phyloP scores from a whole-genome alignment of 2,113 vertebrate genomes.

The Caretta caretta region DNA sequence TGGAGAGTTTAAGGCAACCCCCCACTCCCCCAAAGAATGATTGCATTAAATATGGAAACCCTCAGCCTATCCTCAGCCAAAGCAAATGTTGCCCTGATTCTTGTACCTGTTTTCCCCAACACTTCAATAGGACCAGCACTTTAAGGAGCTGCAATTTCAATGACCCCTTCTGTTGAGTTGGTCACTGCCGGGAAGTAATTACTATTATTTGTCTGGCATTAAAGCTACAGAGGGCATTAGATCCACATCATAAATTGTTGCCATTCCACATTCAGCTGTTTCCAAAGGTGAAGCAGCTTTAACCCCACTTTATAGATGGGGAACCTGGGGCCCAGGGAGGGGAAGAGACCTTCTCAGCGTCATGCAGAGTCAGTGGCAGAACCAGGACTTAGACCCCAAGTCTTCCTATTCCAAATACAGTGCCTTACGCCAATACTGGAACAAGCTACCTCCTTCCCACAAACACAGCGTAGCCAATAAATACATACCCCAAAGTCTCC shows the following conservation, averaged over 20 bases:
- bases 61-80: neutral
- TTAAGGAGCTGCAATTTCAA: neutral
- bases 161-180: neutral
- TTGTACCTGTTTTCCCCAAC: neutral
- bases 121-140: neutral
- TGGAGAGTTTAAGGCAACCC: neutral
- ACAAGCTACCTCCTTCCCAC: neutral
- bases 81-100: neutral
- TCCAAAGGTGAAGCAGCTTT: neutral
- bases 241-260: neutral
- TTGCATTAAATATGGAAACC: neutral
- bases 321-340: neutral
- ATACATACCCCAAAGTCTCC: accelerated
- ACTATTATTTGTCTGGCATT: neutral
- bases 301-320: neutral
- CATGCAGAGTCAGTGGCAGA: neutral
- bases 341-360: neutral
- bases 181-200: neutral
- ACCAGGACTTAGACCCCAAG: neutral
- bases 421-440: neutral
- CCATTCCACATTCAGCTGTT: neutral
- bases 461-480: neutral
- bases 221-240: neutral
- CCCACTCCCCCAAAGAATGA: neutral
- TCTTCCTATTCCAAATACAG: neutral